Evolutionary conservation across 2,113 vertebrate species (phyloP).

Genomic region (Cephalopholis sonnerati): DNA sequence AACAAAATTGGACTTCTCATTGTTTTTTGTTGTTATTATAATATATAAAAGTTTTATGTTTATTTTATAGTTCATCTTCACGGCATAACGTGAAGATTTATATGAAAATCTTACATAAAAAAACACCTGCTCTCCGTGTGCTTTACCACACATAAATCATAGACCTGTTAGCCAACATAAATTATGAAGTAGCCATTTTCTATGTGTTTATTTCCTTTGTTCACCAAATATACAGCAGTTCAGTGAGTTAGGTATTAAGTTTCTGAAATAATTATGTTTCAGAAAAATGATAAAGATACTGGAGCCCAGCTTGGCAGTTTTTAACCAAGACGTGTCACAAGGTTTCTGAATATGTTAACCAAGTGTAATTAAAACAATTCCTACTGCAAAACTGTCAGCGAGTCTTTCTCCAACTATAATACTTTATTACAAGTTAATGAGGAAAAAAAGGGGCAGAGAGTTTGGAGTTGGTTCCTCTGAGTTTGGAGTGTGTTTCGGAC

Average conservation of each 20-base stretch:
- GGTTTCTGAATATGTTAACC: conserved; percentile 10
- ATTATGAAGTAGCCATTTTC: background rate
- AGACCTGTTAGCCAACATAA: background rate
- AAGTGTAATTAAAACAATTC: conserved; percentile 8
- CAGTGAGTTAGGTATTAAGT: background rate
- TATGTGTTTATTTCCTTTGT: background rate
- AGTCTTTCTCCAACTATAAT: background rate
- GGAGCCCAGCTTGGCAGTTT: background rate
- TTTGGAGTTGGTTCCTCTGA: background rate
- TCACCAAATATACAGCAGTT: background rate
- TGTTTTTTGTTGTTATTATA: too few relatives aligned
- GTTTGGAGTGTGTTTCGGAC: background rate
- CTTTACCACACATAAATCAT: background rate
- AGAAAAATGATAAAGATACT: background rate
- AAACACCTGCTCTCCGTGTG: background rate
- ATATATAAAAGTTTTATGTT: too few relatives aligned
- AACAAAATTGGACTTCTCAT: background rate
- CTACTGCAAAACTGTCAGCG: background rate
- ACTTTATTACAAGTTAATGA: conserved; percentile 14
- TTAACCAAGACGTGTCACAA: background rate
- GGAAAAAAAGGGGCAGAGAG: background rate
- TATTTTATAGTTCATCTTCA: too few relatives aligned
- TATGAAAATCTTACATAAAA: background rate
- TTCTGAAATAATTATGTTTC: background rate
- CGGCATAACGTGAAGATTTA: background rate